These are phyloP conservation scores for Callocephalon fimbriatum DNA, from an alignment of 2,113 vertebrate genomes.

Conservation along the genomic window DNA sequence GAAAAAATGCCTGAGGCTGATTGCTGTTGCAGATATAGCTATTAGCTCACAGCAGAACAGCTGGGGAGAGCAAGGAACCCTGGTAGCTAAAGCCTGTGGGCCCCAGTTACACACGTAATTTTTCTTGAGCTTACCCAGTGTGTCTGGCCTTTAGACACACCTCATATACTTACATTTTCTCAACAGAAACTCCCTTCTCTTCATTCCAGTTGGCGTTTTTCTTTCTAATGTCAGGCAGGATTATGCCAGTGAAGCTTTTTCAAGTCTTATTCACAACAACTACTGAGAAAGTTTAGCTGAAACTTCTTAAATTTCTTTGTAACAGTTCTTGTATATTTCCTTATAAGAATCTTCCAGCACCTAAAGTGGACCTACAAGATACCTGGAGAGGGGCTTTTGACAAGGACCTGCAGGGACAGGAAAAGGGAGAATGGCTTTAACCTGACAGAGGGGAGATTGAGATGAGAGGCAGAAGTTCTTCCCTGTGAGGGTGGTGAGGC, in stretches of 20 bases:
- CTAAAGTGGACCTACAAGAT: no score
- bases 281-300: neutral
- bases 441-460: no score
- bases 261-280: neutral
- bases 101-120: fast-evolving
- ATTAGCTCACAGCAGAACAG: neutral
- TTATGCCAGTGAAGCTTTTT: neutral
- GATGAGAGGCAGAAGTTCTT: no score
- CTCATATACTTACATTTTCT: neutral
- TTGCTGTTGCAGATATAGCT: neutral
- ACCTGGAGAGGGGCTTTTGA: no score
- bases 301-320: neutral
- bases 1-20: neutral
- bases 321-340: no score
- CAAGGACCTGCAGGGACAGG: no score
- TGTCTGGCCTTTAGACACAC: neutral
- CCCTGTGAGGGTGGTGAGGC: no score
- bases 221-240: neutral
- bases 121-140: neutral
- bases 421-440: no score
- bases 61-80: neutral
- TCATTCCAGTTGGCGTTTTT: neutral
- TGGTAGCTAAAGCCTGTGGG: neutral
- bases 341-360: no score
- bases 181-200: neutral